A percentile compares a stretch with the other conserved stretches of the same genome.
Evolutionary conservation across 2,113 vertebrate species (phyloP).

Genomic region (Stegostoma tigrinum): DNA sequence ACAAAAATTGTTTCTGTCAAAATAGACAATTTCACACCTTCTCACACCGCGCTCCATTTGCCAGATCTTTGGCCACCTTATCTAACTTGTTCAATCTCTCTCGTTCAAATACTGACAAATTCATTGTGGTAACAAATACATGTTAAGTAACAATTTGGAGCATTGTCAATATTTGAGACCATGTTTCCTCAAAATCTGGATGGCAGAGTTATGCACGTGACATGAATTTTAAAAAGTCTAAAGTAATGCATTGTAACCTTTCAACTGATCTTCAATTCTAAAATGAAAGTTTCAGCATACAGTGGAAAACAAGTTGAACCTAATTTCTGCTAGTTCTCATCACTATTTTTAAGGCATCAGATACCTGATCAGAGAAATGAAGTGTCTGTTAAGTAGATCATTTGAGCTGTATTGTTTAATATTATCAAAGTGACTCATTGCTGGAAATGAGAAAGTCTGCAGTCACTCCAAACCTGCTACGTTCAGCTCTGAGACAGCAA

Average conservation of each 20-base stretch:
- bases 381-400: background rate
- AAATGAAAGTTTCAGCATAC: background rate
- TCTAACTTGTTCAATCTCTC: no score
- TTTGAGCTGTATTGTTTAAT: background rate
- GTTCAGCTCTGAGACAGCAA: background rate
- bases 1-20: no score
- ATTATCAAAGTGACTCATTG: background rate
- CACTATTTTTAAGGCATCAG: background rate
- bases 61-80: no score
- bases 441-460: background rate
- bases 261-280: background rate
- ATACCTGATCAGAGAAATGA: background rate
- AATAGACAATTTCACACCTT: no score
- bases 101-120: background rate
- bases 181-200: background rate
- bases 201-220: background rate
- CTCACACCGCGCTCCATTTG: no score
- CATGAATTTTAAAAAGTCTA: background rate
- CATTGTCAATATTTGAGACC: background rate
- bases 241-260: no score
- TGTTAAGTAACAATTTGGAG: background rate
- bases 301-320: background rate
- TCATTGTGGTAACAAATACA: background rate
- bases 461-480: background rate
- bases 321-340: background rate